Conservation (phyloP, 1,140 invertebrate species). For the Drosophila virilis region DNA sequence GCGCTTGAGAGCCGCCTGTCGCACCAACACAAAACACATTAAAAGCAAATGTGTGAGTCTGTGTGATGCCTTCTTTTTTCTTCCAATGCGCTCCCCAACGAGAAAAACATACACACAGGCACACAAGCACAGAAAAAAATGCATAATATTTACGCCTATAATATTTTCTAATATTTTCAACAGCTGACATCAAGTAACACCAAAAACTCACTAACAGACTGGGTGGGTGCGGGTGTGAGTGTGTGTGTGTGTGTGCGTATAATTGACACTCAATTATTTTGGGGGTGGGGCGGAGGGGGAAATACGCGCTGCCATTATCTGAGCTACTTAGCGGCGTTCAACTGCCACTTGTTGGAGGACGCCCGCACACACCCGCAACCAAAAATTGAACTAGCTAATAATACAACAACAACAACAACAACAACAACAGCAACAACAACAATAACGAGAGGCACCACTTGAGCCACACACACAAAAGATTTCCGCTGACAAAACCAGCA, state of each 20-base stretch:
- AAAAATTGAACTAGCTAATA: constrained; percentile 76
- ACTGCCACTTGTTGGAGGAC: constrained; percentile 74
- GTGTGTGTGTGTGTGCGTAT: constrained; percentile 48
- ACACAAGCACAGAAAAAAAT: constrained; percentile 44
- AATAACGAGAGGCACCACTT: constrained; percentile 51
- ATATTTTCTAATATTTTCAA: constrained; percentile 80
- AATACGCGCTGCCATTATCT: constrained; percentile 71
- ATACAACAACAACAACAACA: constrained; percentile 64
- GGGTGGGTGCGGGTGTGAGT: constrained; percentile 4
- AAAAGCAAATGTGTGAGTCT: constrained; percentile 39
- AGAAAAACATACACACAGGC: background rate
- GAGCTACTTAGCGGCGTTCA: constrained; percentile 78
- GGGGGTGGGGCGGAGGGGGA: constrained; percentile 41
- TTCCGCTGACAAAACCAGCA: constrained; percentile 69
- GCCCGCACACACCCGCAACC: constrained; percentile 58
- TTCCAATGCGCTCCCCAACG: constrained; percentile 4
- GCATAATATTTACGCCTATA: constrained; percentile 82
- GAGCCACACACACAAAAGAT: constrained; percentile 71
- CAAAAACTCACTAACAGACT: constrained; percentile 34
- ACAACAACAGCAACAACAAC: constrained; percentile 20
- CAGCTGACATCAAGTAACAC: constrained; percentile 75
- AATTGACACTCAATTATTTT: constrained; percentile 79
- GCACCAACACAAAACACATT: constrained; percentile 53
- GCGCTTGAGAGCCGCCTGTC: constrained; percentile 41
- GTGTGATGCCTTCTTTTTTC: constrained; percentile 2